Evolutionary conservation across 2,113 vertebrate genomes (phyloP), one percentile per base, ranked within the genome.

Genomic region (Recurvirostra avosetta): DNA sequence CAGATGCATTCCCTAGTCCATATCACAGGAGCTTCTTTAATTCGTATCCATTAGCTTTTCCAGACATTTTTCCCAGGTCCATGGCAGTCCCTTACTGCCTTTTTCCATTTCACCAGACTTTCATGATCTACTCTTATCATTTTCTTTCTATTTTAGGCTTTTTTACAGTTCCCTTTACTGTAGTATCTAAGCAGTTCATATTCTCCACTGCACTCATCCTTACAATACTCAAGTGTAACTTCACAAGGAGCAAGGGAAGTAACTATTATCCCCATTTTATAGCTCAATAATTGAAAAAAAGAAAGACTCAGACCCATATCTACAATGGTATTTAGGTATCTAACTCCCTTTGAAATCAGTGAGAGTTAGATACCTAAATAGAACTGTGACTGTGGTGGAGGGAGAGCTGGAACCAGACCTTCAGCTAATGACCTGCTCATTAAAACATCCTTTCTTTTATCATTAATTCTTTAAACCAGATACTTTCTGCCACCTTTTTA

Each of bases 371-470:
- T 58, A 63, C 36, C 36, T 72, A 85, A 78, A 34, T 6, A 58
- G 43, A 65, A 49, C 41, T 72, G 14, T 52, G 61, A 17, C 49
- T 68, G 16, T 14, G 15, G 38, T 72, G 74, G 72, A 91, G 59
- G 15, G 47, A 56, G 40, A 68, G 75, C 65, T 91, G 74, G 93
- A 96, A 95, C 94, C 71, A 96, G 91, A 50, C 47, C 74, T 95
- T 84, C 73, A 89, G 59, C 45, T 89, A 85, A 63, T 59, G 32
- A 80, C 25, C 50, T 74, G 17, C 34, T 82, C 38, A 56, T 95
- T 81, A 72, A 36, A 55, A 52, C 14, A 49, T 26, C 12, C 14
- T 63, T 74, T 90, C 55, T 72, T 49, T 22, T 14, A 36, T 27
- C 21, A 56, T 58, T 50, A 58, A 40, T 75, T 76, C 40, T 81